Evolutionary conservation across 2,113 vertebrate species (phyloP).

Genomic region (Hiodon tergisus): DNA sequence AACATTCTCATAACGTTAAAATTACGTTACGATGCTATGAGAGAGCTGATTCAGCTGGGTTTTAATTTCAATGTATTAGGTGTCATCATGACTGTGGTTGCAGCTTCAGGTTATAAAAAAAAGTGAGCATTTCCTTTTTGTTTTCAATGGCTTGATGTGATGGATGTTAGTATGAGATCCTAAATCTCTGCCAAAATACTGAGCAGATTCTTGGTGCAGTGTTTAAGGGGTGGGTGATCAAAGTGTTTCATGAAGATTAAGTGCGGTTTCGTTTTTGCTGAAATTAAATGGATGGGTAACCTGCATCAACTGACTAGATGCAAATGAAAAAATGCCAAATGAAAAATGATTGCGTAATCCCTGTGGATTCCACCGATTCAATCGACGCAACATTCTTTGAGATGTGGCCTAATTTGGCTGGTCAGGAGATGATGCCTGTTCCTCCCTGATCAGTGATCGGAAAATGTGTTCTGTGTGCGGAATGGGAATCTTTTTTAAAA

Average conservation of each 20-base stretch:
- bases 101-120: neutral
- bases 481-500: conserved; percentile 10
- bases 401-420: neutral
- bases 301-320: conserved; percentile 2
- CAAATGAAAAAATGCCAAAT: neutral
- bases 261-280: conserved; percentile 26
- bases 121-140: too few relatives aligned
- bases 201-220: neutral
- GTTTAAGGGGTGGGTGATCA: conserved; percentile 16
- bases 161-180: too few relatives aligned
- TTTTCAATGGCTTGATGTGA: too few relatives aligned
- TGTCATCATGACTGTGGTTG: conserved; percentile 35
- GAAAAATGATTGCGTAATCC: neutral
- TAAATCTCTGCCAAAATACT: too few relatives aligned
- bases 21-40: too few relatives aligned
- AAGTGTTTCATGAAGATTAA: conserved; percentile 31
- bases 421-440: conserved; percentile 4
- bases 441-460: neutral
- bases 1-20: too few relatives aligned
- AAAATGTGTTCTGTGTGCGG: neutral
- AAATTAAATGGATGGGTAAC: conserved; percentile 27
- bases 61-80: conserved; percentile 45
- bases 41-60: neutral
- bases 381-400: neutral
- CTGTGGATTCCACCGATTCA: neutral